These are phyloP conservation scores for Bugulina stolonifera DNA, from an alignment of 2,888 invertebrate species.

Conservation along the genomic window DNA sequence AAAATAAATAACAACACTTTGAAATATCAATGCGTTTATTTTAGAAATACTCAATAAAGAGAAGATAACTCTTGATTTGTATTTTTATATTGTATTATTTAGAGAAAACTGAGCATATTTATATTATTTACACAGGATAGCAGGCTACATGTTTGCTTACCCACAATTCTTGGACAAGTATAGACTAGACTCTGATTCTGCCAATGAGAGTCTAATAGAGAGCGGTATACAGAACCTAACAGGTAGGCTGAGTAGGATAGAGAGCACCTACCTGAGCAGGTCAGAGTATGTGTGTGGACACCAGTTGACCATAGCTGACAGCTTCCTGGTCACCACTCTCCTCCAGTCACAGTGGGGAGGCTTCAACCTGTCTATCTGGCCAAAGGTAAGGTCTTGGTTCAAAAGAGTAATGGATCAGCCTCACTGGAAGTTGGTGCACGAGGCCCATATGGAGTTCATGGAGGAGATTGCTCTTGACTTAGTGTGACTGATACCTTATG, in stretches of 20 bases:
- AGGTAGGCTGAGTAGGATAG: slow-evolving; percentile 38
- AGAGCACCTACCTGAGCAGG: slow-evolving; percentile 38
- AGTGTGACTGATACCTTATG: background rate
- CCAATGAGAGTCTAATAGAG: slow-evolving; percentile 40
- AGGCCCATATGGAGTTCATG: slow-evolving; percentile 36
- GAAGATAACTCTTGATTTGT: too few relatives aligned
- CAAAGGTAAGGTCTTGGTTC: slow-evolving; percentile 39
- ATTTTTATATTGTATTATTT: too few relatives aligned
- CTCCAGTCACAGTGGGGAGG: slow-evolving; percentile 41
- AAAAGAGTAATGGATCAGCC: slow-evolving; percentile 36
- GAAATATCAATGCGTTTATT: too few relatives aligned
- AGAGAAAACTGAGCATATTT: too few relatives aligned
- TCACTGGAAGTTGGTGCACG: slow-evolving; percentile 42
- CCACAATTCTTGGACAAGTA: slow-evolving; percentile 43
- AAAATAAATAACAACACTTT: too few relatives aligned
- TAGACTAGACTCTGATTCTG: slow-evolving; percentile 35
- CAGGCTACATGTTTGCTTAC: slow-evolving; percentile 40
- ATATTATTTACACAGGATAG: too few relatives aligned
- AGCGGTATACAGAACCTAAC: slow-evolving; percentile 36
- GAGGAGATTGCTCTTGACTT: slow-evolving; percentile 33
- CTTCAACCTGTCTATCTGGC: slow-evolving; percentile 42
- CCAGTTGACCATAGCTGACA: slow-evolving; percentile 39
- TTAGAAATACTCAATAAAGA: too few relatives aligned
- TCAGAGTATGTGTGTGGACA: slow-evolving; percentile 37
- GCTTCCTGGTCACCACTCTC: slow-evolving; percentile 37